phyloP scores from a whole-genome alignment of 2,113 vertebrate species.

The Struthidea cinerea region DNA sequence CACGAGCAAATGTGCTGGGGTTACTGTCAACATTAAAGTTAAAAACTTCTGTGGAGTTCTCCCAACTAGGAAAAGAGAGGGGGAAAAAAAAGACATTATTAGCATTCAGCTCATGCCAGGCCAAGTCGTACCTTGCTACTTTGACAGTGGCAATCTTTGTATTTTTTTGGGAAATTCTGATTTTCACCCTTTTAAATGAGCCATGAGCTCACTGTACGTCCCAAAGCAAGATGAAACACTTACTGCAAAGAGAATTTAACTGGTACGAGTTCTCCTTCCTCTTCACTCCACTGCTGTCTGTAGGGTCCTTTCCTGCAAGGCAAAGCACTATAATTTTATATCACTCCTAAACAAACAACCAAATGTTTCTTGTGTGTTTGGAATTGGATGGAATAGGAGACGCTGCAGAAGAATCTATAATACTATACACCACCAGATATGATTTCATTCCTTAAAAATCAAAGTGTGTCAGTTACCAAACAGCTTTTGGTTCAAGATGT shows the following conservation, averaged over 20 bases:
- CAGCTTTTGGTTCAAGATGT: neutral
- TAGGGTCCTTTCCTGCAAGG: slow-evolving; percentile 52
- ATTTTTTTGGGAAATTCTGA: neutral
- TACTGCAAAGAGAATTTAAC: slow-evolving; percentile 53
- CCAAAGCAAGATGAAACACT: neutral
- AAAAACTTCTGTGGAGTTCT: slow-evolving; percentile 45
- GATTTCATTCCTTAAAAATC: neutral
- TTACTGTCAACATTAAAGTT: slow-evolving; percentile 36
- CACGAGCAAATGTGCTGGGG: neutral
- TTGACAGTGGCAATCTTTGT: neutral
- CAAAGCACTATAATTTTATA: neutral
- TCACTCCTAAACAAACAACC: neutral
- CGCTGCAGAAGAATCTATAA: neutral
- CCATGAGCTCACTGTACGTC: neutral
- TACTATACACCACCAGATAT: neutral
- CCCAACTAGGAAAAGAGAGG: neutral
- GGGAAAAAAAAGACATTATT: neutral
- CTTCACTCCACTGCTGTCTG: slow-evolving; percentile 44
- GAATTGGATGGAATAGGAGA: neutral
- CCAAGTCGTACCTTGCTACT: neutral
- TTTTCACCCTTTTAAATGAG: neutral
- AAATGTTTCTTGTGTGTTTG: neutral
- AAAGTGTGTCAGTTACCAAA: neutral
- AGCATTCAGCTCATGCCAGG: neutral
- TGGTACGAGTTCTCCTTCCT: slow-evolving; percentile 30